Evolutionary conservation across 2,888 invertebrate species (phyloP).

Genomic region (Macaria liturata): DNA sequence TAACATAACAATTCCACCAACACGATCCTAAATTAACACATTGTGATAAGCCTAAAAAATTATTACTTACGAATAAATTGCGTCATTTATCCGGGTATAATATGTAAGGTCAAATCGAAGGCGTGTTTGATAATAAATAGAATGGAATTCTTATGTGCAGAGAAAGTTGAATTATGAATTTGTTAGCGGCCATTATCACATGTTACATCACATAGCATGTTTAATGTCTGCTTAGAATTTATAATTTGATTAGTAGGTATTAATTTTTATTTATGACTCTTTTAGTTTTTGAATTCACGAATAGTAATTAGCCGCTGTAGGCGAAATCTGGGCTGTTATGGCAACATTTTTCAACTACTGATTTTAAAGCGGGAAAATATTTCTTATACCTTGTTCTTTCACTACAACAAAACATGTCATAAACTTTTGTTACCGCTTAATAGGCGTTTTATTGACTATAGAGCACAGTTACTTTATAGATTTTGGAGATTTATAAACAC

Average conservation of each 20-base stretch:
- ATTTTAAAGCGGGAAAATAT: background rate
- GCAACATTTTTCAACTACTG: conserved; percentile 1
- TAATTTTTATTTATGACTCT: conserved; percentile 14
- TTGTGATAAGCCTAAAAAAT: conserved; percentile 16
- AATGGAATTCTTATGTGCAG: conserved; percentile 26
- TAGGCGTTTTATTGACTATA: no score
- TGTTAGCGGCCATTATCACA: conserved; percentile 26
- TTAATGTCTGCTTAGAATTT: conserved; percentile 31
- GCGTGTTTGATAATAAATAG: conserved; percentile 25
- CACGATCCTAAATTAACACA: conserved; percentile 17
- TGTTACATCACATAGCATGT: conserved; percentile 31
- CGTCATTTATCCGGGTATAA: conserved; percentile 17
- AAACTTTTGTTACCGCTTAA: no score
- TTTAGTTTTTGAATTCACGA: conserved; percentile 5
- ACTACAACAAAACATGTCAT: no score
- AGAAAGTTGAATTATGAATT: conserved; percentile 34
- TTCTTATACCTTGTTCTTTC: no score
- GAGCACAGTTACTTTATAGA: no score
- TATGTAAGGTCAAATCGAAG: conserved; percentile 24
- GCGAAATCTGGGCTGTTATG: background rate
- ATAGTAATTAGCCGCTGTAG: background rate
- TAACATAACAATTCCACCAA: conserved; percentile 23
- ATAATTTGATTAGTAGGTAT: conserved; percentile 29
- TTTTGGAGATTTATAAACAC: no score
- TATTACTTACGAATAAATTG: conserved; percentile 12